A percentile compares a stretch with the other conserved stretches of the same genome.
Conservation (phyloP, 2,113 vertebrate genomes). For the Campylomormyrus tamandua region DNA sequence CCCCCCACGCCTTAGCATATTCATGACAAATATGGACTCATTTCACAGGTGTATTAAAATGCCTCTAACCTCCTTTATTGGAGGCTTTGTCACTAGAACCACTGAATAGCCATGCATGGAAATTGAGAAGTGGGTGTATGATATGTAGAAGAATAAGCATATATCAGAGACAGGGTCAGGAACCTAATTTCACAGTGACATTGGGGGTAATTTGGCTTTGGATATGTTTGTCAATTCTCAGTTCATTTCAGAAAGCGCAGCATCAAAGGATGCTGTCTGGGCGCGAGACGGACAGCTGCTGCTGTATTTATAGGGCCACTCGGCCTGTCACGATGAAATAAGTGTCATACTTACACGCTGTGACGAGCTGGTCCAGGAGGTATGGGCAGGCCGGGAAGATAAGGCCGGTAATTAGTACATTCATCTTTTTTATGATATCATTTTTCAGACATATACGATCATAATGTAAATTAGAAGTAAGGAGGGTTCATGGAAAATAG, state of each 20-base stretch:
- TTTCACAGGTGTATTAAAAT: constrained; percentile 80
- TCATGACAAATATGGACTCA: constrained; percentile 68
- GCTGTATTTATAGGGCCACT: constrained; percentile 76
- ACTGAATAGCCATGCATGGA: constrained; percentile 68
- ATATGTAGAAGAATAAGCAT: constrained; percentile 76
- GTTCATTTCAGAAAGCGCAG: constrained; percentile 77
- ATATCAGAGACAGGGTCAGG: constrained; percentile 76
- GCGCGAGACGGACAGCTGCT: constrained; percentile 73
- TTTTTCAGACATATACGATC: constrained; percentile 99
- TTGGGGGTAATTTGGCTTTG: constrained; percentile 76
- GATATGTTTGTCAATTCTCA: constrained; percentile 78
- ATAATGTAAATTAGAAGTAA: constrained; percentile 99
- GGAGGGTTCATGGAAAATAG: constrained; percentile 99
- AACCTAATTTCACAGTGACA: constrained; percentile 85
- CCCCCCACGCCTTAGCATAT: constrained; percentile 63
- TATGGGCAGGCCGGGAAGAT: constrained; percentile 68
- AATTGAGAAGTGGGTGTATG: constrained; percentile 72
- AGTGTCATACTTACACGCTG: constrained; percentile 73
- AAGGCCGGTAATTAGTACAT: constrained; percentile 83
- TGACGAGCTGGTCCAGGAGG: constrained; percentile 67
- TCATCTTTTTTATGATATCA: constrained; percentile 96
- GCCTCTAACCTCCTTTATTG: constrained; percentile 81
- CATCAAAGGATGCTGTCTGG: constrained; percentile 68
- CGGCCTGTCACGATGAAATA: constrained; percentile 77
- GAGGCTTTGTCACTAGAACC: constrained; percentile 68